Percentiles rank a stretch among this genome's conserved stretches.
These are phyloP conservation scores for Actinia equina DNA, from an alignment of 64 coral and sea anemone genomes.

Conservation along the genomic window DNA sequence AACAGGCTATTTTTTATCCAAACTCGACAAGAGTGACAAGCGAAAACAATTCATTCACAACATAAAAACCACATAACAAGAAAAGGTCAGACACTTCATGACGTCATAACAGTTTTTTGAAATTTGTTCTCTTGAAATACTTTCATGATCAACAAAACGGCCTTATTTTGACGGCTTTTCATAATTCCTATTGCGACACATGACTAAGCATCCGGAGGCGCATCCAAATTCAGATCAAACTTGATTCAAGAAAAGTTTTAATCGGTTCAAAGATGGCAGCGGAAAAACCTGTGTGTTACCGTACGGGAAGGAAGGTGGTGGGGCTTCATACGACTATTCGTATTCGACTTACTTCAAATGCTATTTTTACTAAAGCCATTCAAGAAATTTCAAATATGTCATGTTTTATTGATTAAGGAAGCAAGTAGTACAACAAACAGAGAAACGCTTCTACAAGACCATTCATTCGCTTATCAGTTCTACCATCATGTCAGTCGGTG, in stretches of 20 bases:
- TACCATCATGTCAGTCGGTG: background rate
- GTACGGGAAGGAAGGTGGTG: background rate
- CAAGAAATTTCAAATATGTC: background rate
- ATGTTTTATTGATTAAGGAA: slow-evolving; percentile 2
- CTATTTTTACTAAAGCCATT: background rate
- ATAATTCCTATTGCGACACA: background rate
- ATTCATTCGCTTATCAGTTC: background rate
- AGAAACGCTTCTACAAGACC: background rate
- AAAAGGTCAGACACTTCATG: background rate
- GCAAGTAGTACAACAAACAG: background rate
- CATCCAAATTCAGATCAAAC: background rate
- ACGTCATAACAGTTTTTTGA: background rate
- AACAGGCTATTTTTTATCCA: slow-evolving; percentile 8
- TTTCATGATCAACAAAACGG: background rate
- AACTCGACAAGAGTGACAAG: background rate
- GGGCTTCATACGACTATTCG: background rate
- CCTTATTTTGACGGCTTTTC: background rate
- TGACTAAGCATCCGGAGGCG: background rate
- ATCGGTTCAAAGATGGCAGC: background rate
- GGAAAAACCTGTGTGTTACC: background rate
- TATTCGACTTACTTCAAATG: background rate
- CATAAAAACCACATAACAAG: background rate
- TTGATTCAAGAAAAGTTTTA: background rate
- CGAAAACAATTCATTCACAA: background rate
- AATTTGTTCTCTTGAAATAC: background rate